These are phyloP conservation scores for Phataginus tricuspis DNA, from an alignment of 2,797 vertebrate genomes.

Conservation along the genomic window DNA sequence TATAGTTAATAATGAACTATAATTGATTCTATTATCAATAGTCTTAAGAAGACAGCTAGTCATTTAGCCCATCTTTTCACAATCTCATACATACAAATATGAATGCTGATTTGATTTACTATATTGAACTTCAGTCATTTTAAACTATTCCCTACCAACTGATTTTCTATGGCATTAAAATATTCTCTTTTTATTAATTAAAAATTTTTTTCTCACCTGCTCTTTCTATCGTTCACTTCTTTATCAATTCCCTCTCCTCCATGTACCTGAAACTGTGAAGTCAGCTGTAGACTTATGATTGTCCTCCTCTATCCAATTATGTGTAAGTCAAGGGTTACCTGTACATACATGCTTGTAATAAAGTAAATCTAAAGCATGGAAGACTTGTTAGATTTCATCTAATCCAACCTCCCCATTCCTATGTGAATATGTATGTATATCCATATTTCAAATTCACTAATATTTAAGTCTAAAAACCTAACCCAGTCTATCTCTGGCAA, in stretches of 20 bases:
- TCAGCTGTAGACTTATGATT: not conserved
- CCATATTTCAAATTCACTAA: constrained; percentile 20
- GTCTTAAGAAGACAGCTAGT: constrained; percentile 64
- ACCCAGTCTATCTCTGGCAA: not conserved
- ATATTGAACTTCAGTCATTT: constrained; percentile 57
- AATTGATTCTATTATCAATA: constrained; percentile 76
- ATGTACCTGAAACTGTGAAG: constrained; percentile 2
- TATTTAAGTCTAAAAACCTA: constrained; percentile 22
- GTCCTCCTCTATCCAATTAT: not conserved
- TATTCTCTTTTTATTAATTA: not conserved
- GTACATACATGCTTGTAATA: not conserved
- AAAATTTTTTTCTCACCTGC: not conserved
- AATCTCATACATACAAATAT: constrained; percentile 66
- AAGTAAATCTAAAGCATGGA: not conserved
- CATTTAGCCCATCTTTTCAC: constrained; percentile 65
- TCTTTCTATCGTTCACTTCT: not conserved
- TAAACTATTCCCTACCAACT: constrained; percentile 39
- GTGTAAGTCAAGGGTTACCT: not conserved
- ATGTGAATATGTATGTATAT: not conserved
- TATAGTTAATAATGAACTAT: constrained; percentile 73
- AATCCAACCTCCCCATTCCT: not conserved
- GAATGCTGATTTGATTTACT: constrained; percentile 69
- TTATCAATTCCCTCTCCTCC: not conserved
- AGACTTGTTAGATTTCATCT: not conserved
- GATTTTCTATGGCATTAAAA: constrained; percentile 52